phyloP scores from a whole-genome alignment of 1,140 invertebrate genomes.

The Drosophila tristis region DNA sequence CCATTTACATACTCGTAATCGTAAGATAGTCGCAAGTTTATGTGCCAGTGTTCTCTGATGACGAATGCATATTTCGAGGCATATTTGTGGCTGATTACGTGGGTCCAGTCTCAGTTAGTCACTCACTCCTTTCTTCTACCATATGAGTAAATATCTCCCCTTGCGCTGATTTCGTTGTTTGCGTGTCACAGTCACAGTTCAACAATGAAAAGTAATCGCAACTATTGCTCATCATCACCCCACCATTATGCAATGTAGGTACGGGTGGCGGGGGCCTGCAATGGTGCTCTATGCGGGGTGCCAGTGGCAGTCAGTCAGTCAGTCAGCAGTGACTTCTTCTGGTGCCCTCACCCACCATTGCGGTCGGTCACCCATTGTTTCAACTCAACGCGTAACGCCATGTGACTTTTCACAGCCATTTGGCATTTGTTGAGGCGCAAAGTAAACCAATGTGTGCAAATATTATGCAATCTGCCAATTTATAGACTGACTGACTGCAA shows the following conservation, averaged over 20 bases:
- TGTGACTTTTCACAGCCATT: conserved; percentile 77
- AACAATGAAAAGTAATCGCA: conserved; percentile 67
- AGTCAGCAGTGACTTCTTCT: conserved; percentile 44
- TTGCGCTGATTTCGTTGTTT: conserved; percentile 34
- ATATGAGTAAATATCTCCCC: conserved; percentile 10
- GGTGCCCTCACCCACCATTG: conserved; percentile 3
- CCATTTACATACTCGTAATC: conserved; percentile 17
- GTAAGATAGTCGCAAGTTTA: not conserved
- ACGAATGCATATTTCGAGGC: conserved; percentile 49
- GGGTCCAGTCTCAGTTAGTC: conserved; percentile 34
- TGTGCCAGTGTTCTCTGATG: conserved; percentile 34
- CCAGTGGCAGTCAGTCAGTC: conserved; percentile 14
- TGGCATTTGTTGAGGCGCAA: conserved; percentile 48
- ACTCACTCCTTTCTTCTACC: conserved; percentile 10
- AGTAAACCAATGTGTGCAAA: conserved; percentile 59
- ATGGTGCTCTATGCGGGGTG: conserved; percentile 11
- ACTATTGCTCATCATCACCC: conserved; percentile 61
- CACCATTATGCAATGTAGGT: conserved; percentile 52
- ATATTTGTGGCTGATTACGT: conserved; percentile 29
- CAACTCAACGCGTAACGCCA: conserved; percentile 25
- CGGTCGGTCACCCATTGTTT: conserved; percentile 64
- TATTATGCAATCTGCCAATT: conserved; percentile 60
- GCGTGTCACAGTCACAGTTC: conserved; percentile 65
- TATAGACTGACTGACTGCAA: conserved; percentile 15
- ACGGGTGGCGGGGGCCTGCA: not conserved